Conservation (phyloP, 2,797 vertebrate genomes). For the Prionace glauca region DNA sequence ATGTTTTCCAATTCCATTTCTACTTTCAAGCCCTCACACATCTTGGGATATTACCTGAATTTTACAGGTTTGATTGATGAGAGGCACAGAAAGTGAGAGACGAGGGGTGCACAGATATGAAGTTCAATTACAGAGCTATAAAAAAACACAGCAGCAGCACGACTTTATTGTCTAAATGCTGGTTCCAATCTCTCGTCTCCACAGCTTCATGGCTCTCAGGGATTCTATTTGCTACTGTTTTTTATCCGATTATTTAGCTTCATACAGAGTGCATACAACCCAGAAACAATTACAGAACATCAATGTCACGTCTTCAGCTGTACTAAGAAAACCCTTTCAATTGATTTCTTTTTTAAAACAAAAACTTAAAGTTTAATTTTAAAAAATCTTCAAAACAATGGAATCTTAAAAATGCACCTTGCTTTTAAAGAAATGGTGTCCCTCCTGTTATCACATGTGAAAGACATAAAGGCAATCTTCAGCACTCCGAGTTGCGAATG, state of each 20-base stretch:
- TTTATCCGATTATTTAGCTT: background rate
- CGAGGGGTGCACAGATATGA: background rate
- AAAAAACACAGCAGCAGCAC: background rate
- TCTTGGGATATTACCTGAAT: background rate
- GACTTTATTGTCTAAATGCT: background rate
- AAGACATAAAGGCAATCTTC: background rate
- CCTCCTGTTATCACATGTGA: background rate
- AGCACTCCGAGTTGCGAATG: background rate
- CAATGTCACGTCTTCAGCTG: background rate
- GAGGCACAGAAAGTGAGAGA: background rate
- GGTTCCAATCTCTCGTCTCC: background rate
- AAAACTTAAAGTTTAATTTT: background rate
- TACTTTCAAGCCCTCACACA: background rate
- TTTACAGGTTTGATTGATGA: background rate
- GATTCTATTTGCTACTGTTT: background rate
- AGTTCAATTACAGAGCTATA: background rate
- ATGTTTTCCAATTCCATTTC: background rate
- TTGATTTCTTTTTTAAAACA: background rate
- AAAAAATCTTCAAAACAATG: background rate
- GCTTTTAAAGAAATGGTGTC: background rate
- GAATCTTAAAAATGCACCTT: background rate
- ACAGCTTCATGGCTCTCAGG: background rate
- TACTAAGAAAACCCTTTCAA: background rate
- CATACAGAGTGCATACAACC: conserved; percentile 2
- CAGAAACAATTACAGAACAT: background rate